Percentiles rank a stretch among this genome's conserved stretches.
These are phyloP conservation scores for Gerris lacustris DNA, from an alignment of 2,888 invertebrate species.

Conservation along the genomic window DNA sequence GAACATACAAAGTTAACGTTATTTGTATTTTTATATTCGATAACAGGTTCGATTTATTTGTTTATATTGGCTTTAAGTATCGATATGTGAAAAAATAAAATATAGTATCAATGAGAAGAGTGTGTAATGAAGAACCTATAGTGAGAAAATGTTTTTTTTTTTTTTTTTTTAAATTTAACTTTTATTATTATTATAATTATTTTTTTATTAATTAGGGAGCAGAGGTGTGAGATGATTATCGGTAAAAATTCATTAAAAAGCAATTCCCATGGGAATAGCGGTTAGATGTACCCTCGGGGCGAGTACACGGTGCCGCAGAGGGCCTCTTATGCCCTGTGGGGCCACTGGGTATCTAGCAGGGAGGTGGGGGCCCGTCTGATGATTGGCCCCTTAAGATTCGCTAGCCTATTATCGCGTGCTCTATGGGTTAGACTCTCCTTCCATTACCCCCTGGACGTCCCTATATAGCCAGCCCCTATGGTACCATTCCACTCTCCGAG, in stretches of 20 bases:
- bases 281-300: background rate
- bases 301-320: background rate
- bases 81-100: no score
- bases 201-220: no score
- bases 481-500: background rate
- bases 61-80: no score
- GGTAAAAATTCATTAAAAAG: constrained; percentile 1
- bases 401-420: background rate
- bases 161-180: no score
- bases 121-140: no score
- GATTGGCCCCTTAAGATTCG: constrained; percentile 5
- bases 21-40: no score
- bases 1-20: no score
- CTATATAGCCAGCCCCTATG: background rate
- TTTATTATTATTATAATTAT: no score
- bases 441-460: background rate
- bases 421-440: no score
- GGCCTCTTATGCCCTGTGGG: background rate
- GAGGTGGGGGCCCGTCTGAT: background rate
- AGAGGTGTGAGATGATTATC: background rate
- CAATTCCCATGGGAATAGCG: background rate
- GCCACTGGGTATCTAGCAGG: background rate
- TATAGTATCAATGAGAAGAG: no score
- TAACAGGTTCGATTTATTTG: no score
- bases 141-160: no score